A percentile compares a stretch with the other conserved stretches of the same genome.
phyloP scores from a whole-genome alignment of 2,113 vertebrate genomes.

The Lota lota region DNA sequence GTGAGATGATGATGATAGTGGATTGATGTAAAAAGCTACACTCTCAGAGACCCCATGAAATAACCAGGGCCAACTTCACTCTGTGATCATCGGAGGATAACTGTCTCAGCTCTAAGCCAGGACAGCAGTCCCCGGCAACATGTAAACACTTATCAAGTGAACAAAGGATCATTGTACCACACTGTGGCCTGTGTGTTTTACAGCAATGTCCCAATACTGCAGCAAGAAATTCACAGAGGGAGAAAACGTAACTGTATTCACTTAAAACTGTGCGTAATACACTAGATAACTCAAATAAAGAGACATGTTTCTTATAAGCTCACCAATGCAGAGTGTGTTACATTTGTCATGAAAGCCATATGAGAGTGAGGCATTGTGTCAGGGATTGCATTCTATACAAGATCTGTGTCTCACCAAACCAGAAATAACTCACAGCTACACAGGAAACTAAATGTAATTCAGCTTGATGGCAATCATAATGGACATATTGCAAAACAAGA shows the following conservation, averaged over 20 bases:
- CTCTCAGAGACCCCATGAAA: constrained; percentile 20
- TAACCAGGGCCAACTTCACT: constrained; percentile 28
- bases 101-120: constrained; percentile 50
- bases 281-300: constrained; percentile 22
- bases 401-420: no score
- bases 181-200: constrained; percentile 56
- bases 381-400: no score
- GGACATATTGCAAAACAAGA: no score
- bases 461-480: no score
- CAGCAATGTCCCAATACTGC: constrained; percentile 40
- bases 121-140: constrained; percentile 51
- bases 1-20: background rate
- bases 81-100: constrained; percentile 50
- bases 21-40: background rate
- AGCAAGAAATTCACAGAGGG: constrained; percentile 35
- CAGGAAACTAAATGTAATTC: no score
- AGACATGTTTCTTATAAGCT: constrained; percentile 25
- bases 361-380: background rate
- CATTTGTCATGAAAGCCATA: constrained; percentile 23
- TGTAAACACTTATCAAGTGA: constrained; percentile 56
- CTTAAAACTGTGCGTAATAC: constrained; percentile 18
- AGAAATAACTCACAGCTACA: no score
- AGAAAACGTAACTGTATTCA: constrained; percentile 47
- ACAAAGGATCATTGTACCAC: constrained; percentile 67
- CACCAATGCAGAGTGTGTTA: constrained; percentile 34